Percentiles rank a stretch among this genome's conserved stretches.
phyloP scores from a whole-genome alignment of 2,888 invertebrate species.

The Chrysopilus asiliformis region DNA sequence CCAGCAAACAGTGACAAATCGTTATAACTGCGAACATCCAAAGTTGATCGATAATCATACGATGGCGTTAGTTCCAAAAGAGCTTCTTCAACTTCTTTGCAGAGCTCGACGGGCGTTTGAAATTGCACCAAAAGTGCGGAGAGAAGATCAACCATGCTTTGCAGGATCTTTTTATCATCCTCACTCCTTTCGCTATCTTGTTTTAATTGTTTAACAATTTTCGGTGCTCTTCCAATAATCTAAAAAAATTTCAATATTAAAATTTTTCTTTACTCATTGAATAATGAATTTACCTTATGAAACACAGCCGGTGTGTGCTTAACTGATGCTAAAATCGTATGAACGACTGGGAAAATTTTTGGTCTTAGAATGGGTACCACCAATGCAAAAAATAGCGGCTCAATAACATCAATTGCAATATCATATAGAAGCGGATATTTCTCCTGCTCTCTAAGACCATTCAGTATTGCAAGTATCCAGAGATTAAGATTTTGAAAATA shows the following conservation, averaged over 20 bases:
- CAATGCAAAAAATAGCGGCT: slow-evolving; percentile 43
- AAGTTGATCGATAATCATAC: slow-evolving; percentile 30
- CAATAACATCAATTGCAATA: slow-evolving; percentile 47
- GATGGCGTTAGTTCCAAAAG: slow-evolving; percentile 39
- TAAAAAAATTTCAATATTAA: slow-evolving; percentile 17
- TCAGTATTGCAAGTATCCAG: slow-evolving; percentile 54
- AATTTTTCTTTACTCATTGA: not conserved
- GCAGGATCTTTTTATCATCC: slow-evolving; percentile 40
- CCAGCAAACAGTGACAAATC: slow-evolving; percentile 18
- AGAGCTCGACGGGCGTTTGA: slow-evolving; percentile 37
- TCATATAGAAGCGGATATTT: slow-evolving; percentile 44
- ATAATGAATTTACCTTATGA: slow-evolving; percentile 42
- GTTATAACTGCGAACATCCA: slow-evolving; percentile 31
- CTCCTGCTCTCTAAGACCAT: slow-evolving; percentile 46
- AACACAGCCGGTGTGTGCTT: slow-evolving; percentile 47
- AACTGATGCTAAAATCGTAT: slow-evolving; percentile 47
- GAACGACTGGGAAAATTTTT: slow-evolving; percentile 46
- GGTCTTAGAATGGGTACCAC: slow-evolving; percentile 42
- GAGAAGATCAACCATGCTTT: slow-evolving; percentile 47
- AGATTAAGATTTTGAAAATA: slow-evolving; percentile 48
- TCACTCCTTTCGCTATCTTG: slow-evolving; percentile 40
- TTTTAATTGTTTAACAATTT: slow-evolving; percentile 41
- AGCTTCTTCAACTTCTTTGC: slow-evolving; percentile 35
- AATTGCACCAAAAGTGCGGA: slow-evolving; percentile 41
- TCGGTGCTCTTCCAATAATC: slow-evolving; percentile 39